phyloP scores from a whole-genome alignment of 2,797 vertebrate species.

The Rhabdomys pumilio region DNA sequence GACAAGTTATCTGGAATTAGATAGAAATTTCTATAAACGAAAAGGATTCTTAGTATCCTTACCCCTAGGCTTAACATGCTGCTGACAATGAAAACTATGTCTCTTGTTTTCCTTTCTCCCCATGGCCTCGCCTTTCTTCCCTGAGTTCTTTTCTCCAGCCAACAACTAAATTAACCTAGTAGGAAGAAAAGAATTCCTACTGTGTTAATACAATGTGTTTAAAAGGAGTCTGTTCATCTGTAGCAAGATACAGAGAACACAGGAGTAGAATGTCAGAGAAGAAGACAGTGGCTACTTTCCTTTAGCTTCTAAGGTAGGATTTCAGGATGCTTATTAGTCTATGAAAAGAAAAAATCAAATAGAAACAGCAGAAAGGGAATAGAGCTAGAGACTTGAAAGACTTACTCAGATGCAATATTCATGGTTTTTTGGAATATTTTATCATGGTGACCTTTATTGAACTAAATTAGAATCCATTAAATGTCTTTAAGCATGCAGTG shows the following conservation, averaged over 20 bases:
- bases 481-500: conserved; percentile 27
- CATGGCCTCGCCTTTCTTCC: background rate
- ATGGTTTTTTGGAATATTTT: conserved; percentile 38
- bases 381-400: conserved; percentile 4
- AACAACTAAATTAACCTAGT: conserved; percentile 32
- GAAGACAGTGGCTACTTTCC: background rate
- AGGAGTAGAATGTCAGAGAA: background rate
- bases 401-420: background rate
- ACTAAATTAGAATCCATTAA: conserved; percentile 41
- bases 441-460: conserved; percentile 37
- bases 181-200: conserved; percentile 28
- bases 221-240: conserved; percentile 42
- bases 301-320: background rate
- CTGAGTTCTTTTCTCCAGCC: background rate
- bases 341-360: background rate
- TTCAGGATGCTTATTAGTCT: background rate
- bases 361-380: background rate
- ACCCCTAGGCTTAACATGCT: conserved; percentile 14
- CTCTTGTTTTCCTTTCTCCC: background rate
- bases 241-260: background rate
- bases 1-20: background rate
- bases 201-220: background rate
- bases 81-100: background rate
- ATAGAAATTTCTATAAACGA: conserved; percentile 45
- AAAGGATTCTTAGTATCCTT: conserved; percentile 27